Conservation (phyloP, 2,113 vertebrate genomes). For the Chinchilla lanigera region DNA sequence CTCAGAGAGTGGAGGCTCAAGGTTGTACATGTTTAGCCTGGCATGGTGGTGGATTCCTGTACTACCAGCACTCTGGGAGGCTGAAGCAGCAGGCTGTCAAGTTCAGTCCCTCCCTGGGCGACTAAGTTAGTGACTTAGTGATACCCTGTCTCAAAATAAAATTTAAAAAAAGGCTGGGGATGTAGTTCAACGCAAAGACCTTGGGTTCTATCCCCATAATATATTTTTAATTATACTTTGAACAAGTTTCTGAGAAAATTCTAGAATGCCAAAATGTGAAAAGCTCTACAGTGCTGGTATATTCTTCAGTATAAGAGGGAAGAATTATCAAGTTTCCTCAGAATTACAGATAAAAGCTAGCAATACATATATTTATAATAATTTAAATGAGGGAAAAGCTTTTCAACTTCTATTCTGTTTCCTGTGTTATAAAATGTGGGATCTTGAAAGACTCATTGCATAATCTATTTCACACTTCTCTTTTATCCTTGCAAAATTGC, state of each 20-base stretch:
- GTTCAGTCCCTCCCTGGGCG: not conserved
- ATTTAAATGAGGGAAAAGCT: constrained; percentile 4
- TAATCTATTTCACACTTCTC: not conserved
- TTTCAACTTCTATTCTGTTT: not conserved
- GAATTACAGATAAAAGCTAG: not conserved
- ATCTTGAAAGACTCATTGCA: not conserved
- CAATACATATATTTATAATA: not conserved
- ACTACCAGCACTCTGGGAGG: not conserved
- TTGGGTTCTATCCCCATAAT: not conserved
- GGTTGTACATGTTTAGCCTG: not conserved
- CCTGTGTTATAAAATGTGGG: not conserved
- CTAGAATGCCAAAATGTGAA: not conserved
- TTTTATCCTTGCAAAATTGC: constrained; percentile 25
- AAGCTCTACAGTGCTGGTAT: not conserved
- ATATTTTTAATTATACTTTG: not conserved
- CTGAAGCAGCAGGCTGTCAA: not conserved
- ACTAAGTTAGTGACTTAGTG: not conserved
- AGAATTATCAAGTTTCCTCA: not conserved
- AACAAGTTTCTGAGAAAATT: not conserved
- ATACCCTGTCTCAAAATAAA: not conserved
- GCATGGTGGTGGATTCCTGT: not conserved
- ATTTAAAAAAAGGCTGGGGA: not conserved
- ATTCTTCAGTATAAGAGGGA: not conserved
- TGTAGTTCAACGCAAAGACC: not conserved
- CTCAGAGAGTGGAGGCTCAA: not conserved